Conservation (phyloP, 2,888 invertebrate species). For the Myopa testacea region DNA sequence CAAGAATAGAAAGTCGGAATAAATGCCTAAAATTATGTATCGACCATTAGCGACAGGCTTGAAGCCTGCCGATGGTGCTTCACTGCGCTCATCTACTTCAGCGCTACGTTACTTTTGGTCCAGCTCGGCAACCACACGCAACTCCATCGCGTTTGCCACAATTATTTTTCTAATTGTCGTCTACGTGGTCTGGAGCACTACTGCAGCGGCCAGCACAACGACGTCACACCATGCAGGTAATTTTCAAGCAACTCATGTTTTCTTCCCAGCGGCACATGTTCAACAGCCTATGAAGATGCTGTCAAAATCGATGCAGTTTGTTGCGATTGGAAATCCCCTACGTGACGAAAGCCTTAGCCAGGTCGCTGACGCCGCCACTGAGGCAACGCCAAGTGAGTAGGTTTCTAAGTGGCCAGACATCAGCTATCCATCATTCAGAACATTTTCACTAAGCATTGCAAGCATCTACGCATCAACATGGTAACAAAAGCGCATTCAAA, state of each 20-base stretch:
- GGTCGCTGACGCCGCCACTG: constrained; percentile 26
- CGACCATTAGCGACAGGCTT: constrained; percentile 47
- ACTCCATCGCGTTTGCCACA: constrained; percentile 50
- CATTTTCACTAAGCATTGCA: neutral
- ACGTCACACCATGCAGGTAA: constrained; percentile 50
- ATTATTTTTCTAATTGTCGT: constrained; percentile 51
- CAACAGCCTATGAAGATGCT: neutral
- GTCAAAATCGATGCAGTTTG: neutral
- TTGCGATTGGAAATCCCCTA: neutral
- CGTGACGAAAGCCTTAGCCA: neutral
- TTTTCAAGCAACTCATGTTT: constrained; percentile 21
- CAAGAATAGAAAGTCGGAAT: neutral
- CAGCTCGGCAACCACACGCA: constrained; percentile 48
- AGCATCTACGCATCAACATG: too few relatives aligned
- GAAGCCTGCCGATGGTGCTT: constrained; percentile 6
- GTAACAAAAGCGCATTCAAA: too few relatives aligned
- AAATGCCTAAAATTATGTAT: constrained; percentile 51
- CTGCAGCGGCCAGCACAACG: constrained; percentile 33
- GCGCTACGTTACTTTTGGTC: constrained; percentile 43
- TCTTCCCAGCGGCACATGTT: constrained; percentile 4
- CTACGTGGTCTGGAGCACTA: constrained; percentile 57
- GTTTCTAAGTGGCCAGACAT: neutral
- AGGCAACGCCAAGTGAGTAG: constrained; percentile 19
- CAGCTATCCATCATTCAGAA: neutral
- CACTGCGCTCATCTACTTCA: constrained; percentile 15